Evolutionary conservation across 2,797 vertebrate species (phyloP).

Genomic region (Oreochromis grahami): DNA sequence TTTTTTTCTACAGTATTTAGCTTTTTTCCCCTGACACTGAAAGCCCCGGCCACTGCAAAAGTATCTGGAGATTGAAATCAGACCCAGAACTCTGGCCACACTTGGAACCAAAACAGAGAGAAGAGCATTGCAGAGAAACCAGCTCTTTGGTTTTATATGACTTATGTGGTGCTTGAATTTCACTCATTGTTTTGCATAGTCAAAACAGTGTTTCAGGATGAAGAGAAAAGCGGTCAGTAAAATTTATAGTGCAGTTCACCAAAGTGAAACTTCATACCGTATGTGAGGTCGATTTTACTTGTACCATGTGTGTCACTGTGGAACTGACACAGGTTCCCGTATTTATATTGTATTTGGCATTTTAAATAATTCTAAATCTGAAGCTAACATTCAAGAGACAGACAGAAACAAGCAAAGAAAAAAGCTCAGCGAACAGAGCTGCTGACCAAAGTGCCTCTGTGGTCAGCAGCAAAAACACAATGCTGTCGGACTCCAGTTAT

Average conservation of each 20-base stretch:
- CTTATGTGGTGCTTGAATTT: constrained; percentile 63
- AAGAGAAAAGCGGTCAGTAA: constrained; percentile 48
- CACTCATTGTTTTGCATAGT: constrained; percentile 68
- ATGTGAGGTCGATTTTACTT: constrained; percentile 22
- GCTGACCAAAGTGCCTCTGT: not conserved
- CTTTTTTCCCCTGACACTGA: constrained; percentile 41
- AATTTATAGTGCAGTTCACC: constrained; percentile 51
- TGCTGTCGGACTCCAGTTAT: not conserved
- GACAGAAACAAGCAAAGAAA: not conserved
- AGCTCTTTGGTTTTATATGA: constrained; percentile 59
- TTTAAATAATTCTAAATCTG: constrained; percentile 25
- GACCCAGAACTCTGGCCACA: constrained; percentile 68
- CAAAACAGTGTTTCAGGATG: constrained; percentile 59
- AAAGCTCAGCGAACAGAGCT: not conserved
- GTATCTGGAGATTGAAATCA: constrained; percentile 76
- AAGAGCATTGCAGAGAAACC: constrained; percentile 51
- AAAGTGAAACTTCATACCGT: constrained; percentile 47
- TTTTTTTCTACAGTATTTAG: constrained; percentile 45
- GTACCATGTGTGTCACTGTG: constrained; percentile 22
- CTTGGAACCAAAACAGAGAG: constrained; percentile 64
- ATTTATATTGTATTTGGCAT: constrained; percentile 44
- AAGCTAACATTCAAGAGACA: constrained; percentile 2
- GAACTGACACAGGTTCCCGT: not conserved
- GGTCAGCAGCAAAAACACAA: constrained; percentile 1
- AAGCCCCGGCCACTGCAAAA: constrained; percentile 58